Evolutionary conservation across 1,140 invertebrate species (phyloP).

Genomic region (Achatina immaculata): DNA sequence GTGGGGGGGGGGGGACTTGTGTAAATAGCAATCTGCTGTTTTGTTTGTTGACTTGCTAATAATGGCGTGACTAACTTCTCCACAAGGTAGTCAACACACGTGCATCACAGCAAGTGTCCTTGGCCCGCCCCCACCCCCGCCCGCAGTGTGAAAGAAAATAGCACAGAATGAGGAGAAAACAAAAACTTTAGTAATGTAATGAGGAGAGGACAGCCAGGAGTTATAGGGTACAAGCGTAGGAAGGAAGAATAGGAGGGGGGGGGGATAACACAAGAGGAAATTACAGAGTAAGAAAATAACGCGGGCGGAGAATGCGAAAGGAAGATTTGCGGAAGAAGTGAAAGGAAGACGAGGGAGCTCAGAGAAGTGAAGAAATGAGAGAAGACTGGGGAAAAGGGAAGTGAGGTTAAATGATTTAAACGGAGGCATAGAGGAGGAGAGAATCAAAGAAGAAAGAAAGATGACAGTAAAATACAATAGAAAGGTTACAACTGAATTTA

Average conservation of each 20-base stretch:
- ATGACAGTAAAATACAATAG: background rate
- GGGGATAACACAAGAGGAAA: background rate
- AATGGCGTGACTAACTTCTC: background rate
- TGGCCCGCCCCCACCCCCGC: too few species aligned
- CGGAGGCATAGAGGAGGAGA: background rate
- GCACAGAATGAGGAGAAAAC: background rate
- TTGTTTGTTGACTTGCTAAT: background rate
- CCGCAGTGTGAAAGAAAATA: too few species aligned
- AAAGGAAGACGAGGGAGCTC: background rate
- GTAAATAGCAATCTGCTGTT: background rate
- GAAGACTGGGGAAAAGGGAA: background rate
- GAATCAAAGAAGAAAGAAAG: background rate
- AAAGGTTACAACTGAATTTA: background rate
- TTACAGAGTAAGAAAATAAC: background rate
- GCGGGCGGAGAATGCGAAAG: background rate
- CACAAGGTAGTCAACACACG: background rate
- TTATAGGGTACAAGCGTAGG: background rate
- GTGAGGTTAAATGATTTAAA: background rate
- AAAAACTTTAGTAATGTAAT: background rate
- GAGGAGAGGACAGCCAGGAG: background rate
- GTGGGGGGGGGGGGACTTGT: too few species aligned
- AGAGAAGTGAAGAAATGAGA: background rate
- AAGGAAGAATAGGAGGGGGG: constrained; percentile 6
- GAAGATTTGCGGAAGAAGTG: background rate
- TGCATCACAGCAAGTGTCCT: background rate